Percentiles rank a stretch among this genome's conserved stretches.
These are phyloP conservation scores for Scomber scombrus DNA, from an alignment of 2,113 vertebrate genomes.

Conservation along the genomic window DNA sequence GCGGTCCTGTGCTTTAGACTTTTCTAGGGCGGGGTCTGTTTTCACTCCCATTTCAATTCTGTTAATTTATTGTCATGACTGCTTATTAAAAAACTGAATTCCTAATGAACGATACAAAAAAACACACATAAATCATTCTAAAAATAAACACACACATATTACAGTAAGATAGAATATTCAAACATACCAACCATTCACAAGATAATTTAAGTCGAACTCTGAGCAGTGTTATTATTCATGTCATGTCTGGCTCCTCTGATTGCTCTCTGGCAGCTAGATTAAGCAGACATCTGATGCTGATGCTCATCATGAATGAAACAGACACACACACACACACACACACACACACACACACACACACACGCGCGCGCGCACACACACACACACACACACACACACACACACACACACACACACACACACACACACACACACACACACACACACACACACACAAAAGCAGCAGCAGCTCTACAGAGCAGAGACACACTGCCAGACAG, in stretches of 20 bases:
- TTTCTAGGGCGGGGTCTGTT: constrained; percentile 55
- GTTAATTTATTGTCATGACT: constrained; percentile 18
- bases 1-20: constrained; percentile 45
- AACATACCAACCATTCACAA: background rate
- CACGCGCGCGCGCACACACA: too few relatives aligned
- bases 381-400: constrained; percentile 30
- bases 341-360: too few relatives aligned
- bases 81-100: background rate
- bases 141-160: background rate
- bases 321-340: constrained; percentile 22
- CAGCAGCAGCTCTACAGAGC: background rate
- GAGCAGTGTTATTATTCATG: constrained; percentile 49
- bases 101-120: background rate
- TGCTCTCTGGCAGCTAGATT: constrained; percentile 55
- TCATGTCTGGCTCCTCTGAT: constrained; percentile 38
- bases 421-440: constrained; percentile 30
- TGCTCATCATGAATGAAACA: constrained; percentile 47
- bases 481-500: constrained; percentile 27
- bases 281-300: constrained; percentile 52
- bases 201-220: constrained; percentile 10
- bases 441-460: constrained; percentile 16
- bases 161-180: background rate
- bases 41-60: constrained; percentile 19
- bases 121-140: background rate
- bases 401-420: constrained; percentile 30